phyloP scores from a whole-genome alignment of 2,797 vertebrate species.

The Ispidina picta region DNA sequence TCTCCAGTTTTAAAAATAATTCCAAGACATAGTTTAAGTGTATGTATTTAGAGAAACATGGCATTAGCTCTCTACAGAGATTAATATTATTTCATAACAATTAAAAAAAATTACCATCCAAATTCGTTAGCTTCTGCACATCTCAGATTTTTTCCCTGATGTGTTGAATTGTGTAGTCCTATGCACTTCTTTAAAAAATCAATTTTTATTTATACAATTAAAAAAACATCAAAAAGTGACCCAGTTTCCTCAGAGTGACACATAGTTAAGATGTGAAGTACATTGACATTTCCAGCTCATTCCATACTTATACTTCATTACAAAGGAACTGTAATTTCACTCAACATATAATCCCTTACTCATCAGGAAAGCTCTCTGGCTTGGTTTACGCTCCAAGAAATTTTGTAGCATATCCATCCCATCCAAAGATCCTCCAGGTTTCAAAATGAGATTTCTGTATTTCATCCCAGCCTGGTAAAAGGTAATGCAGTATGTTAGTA shows the following conservation, averaged over 20 bases:
- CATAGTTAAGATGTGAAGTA: neutral
- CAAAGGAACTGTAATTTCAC: constrained; percentile 51
- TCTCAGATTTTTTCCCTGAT: neutral
- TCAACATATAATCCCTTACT: constrained; percentile 87
- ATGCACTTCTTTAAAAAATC: neutral
- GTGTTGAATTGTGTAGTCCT: neutral
- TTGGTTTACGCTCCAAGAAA: constrained; percentile 90
- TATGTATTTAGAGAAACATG: neutral
- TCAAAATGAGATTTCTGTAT: constrained; percentile 90
- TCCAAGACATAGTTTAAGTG: neutral
- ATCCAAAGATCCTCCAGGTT: constrained; percentile 90
- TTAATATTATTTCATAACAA: neutral
- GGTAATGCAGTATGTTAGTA: constrained; percentile 64
- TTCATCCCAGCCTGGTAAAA: constrained; percentile 88
- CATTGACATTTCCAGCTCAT: constrained; percentile 3
- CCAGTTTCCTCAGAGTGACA: neutral
- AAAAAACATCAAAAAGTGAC: constrained; percentile 17
- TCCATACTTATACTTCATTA: neutral
- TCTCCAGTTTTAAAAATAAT: neutral
- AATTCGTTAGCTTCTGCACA: neutral
- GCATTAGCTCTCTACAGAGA: neutral
- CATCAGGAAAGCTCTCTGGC: constrained; percentile 89
- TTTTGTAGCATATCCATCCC: constrained; percentile 90
- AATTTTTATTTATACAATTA: neutral
- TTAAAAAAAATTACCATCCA: neutral